A percentile compares a stretch with the other conserved stretches of the same genome.
Conservation (phyloP, 2,888 invertebrate genomes). For the Esperia sulphurella region DNA sequence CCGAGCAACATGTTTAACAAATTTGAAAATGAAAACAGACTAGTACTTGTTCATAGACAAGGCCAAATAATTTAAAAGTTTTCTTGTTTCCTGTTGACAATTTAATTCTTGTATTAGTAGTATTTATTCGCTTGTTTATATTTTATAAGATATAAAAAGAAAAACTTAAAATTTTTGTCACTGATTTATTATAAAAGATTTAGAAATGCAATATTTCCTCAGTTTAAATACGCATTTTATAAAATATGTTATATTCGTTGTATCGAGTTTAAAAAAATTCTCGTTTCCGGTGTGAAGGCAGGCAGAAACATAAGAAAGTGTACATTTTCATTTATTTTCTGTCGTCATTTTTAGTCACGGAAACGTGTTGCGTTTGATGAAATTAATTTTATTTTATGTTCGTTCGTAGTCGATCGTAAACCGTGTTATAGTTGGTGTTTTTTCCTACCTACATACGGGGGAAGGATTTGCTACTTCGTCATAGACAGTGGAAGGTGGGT, state of each 20-base stretch:
- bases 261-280: constrained; percentile 58
- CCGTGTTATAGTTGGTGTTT: constrained; percentile 41
- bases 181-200: constrained; percentile 22
- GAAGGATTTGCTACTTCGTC: constrained; percentile 53
- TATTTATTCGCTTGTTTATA: constrained; percentile 26
- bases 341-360: constrained; percentile 67
- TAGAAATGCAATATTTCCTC: constrained; percentile 61
- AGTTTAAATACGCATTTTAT: constrained; percentile 32
- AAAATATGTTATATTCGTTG: constrained; percentile 45
- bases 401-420: constrained; percentile 41
- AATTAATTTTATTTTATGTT: constrained; percentile 64
- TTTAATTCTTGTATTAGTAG: constrained; percentile 14
- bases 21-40: constrained; percentile 7
- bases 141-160: constrained; percentile 15
- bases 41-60: constrained; percentile 26
- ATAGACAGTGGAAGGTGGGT: constrained; percentile 69
- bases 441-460: constrained; percentile 33
- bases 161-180: constrained; percentile 37
- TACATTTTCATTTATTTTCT: constrained; percentile 76
- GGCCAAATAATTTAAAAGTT: constrained; percentile 23
- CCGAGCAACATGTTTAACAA: too few relatives aligned
- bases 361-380: constrained; percentile 61
- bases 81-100: constrained; percentile 37
- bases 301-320: constrained; percentile 76
- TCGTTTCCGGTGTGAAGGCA: constrained; percentile 74